Evolutionary conservation across 2,113 vertebrate species (phyloP).

Genomic region (Strix aluco): DNA sequence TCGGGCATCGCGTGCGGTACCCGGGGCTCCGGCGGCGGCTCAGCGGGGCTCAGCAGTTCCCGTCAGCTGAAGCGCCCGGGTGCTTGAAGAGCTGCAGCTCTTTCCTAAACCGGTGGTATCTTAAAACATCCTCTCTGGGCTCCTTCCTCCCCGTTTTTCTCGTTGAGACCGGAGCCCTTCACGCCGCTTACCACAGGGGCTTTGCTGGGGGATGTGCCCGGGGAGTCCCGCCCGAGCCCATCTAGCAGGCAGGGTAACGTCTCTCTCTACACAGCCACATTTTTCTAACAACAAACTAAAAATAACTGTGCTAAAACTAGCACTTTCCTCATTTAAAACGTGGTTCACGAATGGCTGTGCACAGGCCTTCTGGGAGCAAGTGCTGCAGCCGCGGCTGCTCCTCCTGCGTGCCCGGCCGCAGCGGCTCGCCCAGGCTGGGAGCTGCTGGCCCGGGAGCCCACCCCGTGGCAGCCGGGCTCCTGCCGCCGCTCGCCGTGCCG

Average conservation of each 20-base stretch:
- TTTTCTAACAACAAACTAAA: conserved; percentile 48
- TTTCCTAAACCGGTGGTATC: background rate
- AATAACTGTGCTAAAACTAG: conserved; percentile 52
- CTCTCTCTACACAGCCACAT: background rate
- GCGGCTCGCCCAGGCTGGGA: background rate
- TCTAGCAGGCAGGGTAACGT: background rate
- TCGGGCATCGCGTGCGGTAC: background rate
- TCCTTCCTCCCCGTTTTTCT: background rate
- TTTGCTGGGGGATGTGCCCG: background rate
- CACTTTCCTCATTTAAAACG: conserved; percentile 28
- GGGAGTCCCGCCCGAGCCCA: background rate
- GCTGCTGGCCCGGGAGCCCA: background rate
- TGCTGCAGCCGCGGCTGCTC: background rate
- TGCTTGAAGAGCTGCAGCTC: background rate
- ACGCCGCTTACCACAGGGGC: background rate
- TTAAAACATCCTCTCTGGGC: background rate
- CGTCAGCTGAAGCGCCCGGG: background rate
- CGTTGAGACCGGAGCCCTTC: background rate
- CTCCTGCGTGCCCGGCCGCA: background rate
- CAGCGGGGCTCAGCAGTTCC: background rate
- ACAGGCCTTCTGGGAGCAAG: background rate
- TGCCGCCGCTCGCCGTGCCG: fast-evolving
- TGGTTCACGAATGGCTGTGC: conserved; percentile 25
- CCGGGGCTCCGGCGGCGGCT: background rate
- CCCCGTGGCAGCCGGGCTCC: background rate